Evolutionary conservation across 1,140 invertebrate genomes (phyloP), one percentile per base, ranked within the genome.

Genomic region (Hyles vespertilio): DNA sequence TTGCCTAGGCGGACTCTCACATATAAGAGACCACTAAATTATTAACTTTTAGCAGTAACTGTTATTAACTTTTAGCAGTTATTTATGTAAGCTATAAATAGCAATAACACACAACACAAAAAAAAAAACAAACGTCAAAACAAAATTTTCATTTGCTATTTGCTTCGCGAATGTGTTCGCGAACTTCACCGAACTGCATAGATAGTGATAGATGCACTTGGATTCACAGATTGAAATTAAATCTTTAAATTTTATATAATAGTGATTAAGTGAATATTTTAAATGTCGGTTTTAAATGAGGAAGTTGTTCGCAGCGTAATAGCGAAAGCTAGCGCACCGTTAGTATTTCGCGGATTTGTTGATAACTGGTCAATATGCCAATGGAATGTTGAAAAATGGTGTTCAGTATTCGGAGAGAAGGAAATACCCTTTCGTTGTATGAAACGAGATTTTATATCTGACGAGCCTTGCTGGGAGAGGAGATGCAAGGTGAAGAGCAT

Each of bases 401-500:
- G 78, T 58, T 61, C 79, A n/a, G 66, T 79, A 36, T 90, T 90
- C 63, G 88, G 88, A 47, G 63, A 76, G 10, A 81, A 82, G 59
- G 71, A 69, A 61, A 64, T 88, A 68, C 79, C 84, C 5, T 92
- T 92, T 65, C 64, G 91, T 66, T 80, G 77, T 64, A 62, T 90
- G 77, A 83, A 66, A 47, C 61, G 69, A 67, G 69, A 71, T 68
- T 60, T 85, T 71, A 58, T 81, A 50, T 73, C 80, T 4, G 75
- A 93, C 84, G 83, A 91, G 57, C 95, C 95, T 0, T 93, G 94
- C 74, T 97, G 95, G 95, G 95, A 97, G 86, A 89, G 92, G 45
- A 89, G 91, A 54, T 93, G 94, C 71, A 69, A 77, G 32, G 80
- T 72, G 32, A 87, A 91, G 63, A 73, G 81, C 48, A 88, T 93